Conservation (phyloP, 2,113 vertebrate species). For the Xiphophorus maculatus region DNA sequence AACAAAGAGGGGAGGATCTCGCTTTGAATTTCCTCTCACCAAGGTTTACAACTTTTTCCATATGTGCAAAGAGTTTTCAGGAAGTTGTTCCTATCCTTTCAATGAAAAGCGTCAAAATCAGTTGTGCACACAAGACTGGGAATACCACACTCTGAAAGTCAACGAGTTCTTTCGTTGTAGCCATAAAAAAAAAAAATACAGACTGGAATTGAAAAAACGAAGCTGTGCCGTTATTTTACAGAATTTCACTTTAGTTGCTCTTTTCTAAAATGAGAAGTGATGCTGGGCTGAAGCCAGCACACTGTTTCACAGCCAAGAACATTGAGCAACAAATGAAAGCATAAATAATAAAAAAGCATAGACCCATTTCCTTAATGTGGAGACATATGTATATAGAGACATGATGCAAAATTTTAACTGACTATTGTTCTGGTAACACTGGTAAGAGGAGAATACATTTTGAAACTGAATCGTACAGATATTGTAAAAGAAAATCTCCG, state of each 20-base stretch:
- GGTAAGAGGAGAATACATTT: not conserved
- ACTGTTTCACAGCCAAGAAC: constrained; percentile 21
- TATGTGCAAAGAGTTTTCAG: not conserved
- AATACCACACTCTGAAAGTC: not conserved
- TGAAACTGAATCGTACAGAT: constrained; percentile 13
- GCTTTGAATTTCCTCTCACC: constrained; percentile 21
- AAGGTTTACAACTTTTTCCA: constrained; percentile 15
- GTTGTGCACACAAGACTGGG: not conserved
- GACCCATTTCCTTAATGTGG: not conserved
- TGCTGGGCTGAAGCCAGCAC: not conserved
- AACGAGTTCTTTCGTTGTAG: not conserved
- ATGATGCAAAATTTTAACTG: constrained; percentile 33
- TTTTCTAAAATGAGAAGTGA: constrained; percentile 47
- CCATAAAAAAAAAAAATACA: not conserved
- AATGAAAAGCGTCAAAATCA: constrained; percentile 1
- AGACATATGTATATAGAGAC: not conserved
- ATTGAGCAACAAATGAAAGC: constrained; percentile 1
- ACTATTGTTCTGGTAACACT: no score
- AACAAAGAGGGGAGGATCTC: constrained; percentile 18
- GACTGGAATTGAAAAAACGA: not conserved
- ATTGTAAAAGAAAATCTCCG: not conserved
- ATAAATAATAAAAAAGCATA: not conserved
- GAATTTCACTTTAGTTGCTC: not conserved
- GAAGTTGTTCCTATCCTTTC: constrained; percentile 2
- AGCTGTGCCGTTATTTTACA: not conserved